A percentile compares a stretch with the other conserved stretches of the same genome.
Evolutionary conservation across 1,140 invertebrate genomes (phyloP).

Genomic region (Gonatopus flavifemur): DNA sequence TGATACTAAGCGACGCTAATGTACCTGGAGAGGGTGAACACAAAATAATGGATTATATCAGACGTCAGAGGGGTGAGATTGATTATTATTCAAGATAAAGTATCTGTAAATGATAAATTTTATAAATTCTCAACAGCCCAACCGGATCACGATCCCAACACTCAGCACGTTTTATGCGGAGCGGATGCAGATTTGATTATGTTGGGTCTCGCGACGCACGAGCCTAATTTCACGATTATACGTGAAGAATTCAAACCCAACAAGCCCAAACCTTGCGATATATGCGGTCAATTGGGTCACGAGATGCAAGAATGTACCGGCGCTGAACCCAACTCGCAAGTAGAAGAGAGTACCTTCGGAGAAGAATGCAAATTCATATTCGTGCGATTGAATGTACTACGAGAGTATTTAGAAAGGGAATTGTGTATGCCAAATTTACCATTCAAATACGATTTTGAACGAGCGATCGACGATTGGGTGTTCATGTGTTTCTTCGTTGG

Average conservation of each 20-base stretch:
- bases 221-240: constrained; percentile 97
- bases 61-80: constrained; percentile 88
- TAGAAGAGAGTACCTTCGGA: constrained; percentile 64
- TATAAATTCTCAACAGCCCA: constrained; percentile 66
- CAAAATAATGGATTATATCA: constrained; percentile 99
- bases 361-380: constrained; percentile 85
- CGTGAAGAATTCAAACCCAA: constrained; percentile 99
- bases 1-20: constrained; percentile 98
- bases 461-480: constrained; percentile 97
- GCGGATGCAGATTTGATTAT: constrained; percentile 99
- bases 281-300: constrained; percentile 94
- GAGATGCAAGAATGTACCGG: constrained; percentile 96
- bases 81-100: too few relatives aligned
- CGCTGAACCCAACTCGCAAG: constrained; percentile 54
- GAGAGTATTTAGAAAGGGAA: constrained; percentile 94
- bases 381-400: constrained; percentile 86
- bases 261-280: constrained; percentile 92
- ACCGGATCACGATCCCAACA: constrained; percentile 97
- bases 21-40: constrained; percentile 98
- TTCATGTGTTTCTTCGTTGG: constrained; percentile 99
- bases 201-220: constrained; percentile 97
- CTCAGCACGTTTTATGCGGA: constrained; percentile 95
- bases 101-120: too few relatives aligned
- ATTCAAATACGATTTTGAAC: constrained; percentile 87
- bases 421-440: constrained; percentile 91